Percentiles rank a stretch among this genome's conserved stretches.
Conservation (phyloP, 1,140 invertebrate genomes). For the Teleogryllus occipitalis region DNA sequence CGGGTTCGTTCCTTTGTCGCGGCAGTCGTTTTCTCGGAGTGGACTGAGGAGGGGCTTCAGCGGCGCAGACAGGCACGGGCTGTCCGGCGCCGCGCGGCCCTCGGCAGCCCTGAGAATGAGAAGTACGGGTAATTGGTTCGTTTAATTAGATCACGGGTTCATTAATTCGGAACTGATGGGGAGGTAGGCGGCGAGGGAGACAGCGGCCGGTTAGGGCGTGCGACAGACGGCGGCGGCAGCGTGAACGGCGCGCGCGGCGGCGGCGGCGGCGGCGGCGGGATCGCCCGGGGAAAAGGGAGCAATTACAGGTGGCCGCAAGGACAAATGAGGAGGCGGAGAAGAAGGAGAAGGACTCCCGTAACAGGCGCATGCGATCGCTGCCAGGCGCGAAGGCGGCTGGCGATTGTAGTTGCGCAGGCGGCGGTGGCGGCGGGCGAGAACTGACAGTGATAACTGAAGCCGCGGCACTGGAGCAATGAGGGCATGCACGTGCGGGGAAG, state of each 20-base stretch:
- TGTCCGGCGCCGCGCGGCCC: neutral
- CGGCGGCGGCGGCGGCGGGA: too few species aligned
- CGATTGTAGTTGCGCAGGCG: neutral
- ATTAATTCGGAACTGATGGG: neutral
- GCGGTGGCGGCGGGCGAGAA: neutral
- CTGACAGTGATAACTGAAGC: too few species aligned
- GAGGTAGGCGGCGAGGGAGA: neutral
- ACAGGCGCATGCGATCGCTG: too few species aligned
- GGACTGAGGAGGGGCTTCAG: neutral
- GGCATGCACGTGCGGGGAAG: too few species aligned
- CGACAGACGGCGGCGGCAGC: neutral
- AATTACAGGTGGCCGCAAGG: neutral
- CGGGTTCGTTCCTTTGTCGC: too few species aligned
- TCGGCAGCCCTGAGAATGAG: neutral
- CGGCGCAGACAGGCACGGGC: too few species aligned
- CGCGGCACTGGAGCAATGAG: too few species aligned
- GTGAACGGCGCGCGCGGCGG: too few species aligned
- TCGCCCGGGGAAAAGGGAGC: neutral
- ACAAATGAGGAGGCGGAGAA: neutral
- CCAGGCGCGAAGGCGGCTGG: too few species aligned
- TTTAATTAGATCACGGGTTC: slow-evolving; percentile 4
- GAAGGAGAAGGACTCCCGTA: neutral
- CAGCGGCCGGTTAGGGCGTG: neutral
- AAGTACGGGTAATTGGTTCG: neutral
- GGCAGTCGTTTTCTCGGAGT: neutral